Base-by-base conservation (phyloP, 2,797 vertebrate genomes). In the Syngnathus rostellatus region DNA sequence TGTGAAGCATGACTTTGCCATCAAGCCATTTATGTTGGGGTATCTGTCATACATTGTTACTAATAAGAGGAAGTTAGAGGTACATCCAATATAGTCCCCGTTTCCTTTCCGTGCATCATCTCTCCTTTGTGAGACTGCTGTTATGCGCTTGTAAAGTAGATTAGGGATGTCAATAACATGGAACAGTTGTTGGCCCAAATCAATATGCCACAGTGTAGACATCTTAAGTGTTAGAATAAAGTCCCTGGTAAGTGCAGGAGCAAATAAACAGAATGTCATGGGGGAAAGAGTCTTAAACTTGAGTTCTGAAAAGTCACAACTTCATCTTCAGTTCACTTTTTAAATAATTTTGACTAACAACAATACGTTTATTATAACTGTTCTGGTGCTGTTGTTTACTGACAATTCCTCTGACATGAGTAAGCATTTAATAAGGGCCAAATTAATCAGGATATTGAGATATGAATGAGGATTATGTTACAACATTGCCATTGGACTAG, bases 41-140 rank as follows among this genome's bases (percentile, higher is more conserved):
- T 60, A 40, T 21, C 58, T 60, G 59, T 41, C n/a, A 41, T 61
- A 40, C 38, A 40, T n/a, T 39, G 9, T 12, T 40, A 60, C 39
- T 41, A 23, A 21, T 43, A 43, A 7, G 21, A 7, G 40, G 40
- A 25, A 43, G 60, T 62, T 21, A 14, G 40, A 23, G 41, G n/a
- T 67, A 68, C 61, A 81, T 78, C 66, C 57, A 48, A 57, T 57
- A 69, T 63, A 78, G 73, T 76, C 73, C 77, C 68, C 72, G 68
- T 78, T 81, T 74, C 21, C 66, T 43, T n/a, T n/a, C n/a, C n/a
- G n/a, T n/a, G 41, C 40, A 55, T 39, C 67, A 69, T 31, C 23
- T 64, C 53, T 66, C 60, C 46, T 60, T 51, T 67, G 58, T 70
- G 54, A 71, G 53, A 46, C 71, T 65, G 23, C 17, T 43, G 68